These are phyloP conservation scores for Unio pictorum DNA, from an alignment of 2,888 invertebrate species.

Conservation along the genomic window DNA sequence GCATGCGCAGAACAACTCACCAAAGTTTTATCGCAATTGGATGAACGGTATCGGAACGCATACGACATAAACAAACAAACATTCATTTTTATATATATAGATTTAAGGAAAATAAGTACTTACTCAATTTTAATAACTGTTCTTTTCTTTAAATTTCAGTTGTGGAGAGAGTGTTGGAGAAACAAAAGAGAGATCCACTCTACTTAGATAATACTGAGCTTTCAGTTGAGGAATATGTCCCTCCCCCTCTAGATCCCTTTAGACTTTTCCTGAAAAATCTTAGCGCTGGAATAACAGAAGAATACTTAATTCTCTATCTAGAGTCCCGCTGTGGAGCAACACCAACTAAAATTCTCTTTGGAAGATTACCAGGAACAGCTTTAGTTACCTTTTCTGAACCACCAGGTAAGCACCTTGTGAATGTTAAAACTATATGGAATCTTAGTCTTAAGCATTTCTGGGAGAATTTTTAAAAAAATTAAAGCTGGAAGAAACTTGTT, in stretches of 20 bases:
- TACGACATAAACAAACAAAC: too few species aligned
- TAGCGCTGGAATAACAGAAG: slow-evolving; percentile 11
- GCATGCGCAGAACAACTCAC: too few species aligned
- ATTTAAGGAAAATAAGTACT: too few species aligned
- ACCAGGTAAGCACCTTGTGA: not conserved
- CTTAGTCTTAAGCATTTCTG: too few species aligned
- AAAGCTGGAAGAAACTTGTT: too few species aligned
- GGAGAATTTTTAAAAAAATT: too few species aligned
- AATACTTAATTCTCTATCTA: slow-evolving; percentile 9
- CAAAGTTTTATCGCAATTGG: too few species aligned
- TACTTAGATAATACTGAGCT: not conserved
- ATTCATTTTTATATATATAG: too few species aligned
- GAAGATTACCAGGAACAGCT: slow-evolving; percentile 24
- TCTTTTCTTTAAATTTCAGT: not conserved
- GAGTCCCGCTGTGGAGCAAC: not conserved
- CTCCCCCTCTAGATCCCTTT: slow-evolving; percentile 10
- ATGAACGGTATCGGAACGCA: too few species aligned
- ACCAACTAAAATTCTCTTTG: slow-evolving; percentile 6
- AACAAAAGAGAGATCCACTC: not conserved
- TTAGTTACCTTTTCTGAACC: slow-evolving; percentile 11
- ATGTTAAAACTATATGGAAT: too few species aligned
- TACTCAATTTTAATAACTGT: too few species aligned
- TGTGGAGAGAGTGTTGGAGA: slow-evolving; percentile 8
- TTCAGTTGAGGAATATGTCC: slow-evolving; percentile 9
- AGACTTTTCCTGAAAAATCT: slow-evolving; percentile 19